Evolutionary conservation across 2,888 invertebrate species (phyloP).

Genomic region (Sinopyrophorus schimmeli): DNA sequence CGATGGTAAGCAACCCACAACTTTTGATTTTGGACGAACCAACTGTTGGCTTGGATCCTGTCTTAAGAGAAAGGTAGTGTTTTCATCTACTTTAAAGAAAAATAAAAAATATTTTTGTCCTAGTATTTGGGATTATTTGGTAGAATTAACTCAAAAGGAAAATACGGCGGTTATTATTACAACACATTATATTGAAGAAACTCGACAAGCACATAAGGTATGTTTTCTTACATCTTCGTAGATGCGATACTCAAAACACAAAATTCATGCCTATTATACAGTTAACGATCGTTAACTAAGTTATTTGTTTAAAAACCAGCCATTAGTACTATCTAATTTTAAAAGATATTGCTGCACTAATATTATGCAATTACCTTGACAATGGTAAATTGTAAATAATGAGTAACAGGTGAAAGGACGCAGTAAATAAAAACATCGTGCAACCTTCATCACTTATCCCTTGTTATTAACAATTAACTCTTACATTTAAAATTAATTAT

Average conservation of each 20-base stretch:
- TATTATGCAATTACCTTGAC: slow-evolving; percentile 6
- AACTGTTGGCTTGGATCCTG: slow-evolving; percentile 91
- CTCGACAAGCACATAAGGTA: slow-evolving; percentile 79
- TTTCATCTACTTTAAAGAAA: not conserved
- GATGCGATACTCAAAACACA: too few relatives aligned
- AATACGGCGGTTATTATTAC: slow-evolving; percentile 87
- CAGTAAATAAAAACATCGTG: not conserved
- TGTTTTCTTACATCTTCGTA: too few relatives aligned
- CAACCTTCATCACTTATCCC: not conserved
- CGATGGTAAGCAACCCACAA: slow-evolving; percentile 86
- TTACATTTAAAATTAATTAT: too few relatives aligned
- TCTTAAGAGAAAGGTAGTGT: slow-evolving; percentile 72
- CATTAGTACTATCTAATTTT: too few relatives aligned
- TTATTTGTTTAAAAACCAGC: too few relatives aligned
- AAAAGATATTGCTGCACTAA: too few relatives aligned
- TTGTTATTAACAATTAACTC: not conserved
- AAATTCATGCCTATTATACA: too few relatives aligned
- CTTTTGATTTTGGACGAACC: slow-evolving; percentile 90
- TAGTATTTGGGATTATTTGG: slow-evolving; percentile 87
- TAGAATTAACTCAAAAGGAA: slow-evolving; percentile 66
- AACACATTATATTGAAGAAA: slow-evolving; percentile 94
- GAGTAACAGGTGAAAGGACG: slow-evolving; percentile 8
- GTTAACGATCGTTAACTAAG: too few relatives aligned
- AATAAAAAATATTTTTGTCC: slow-evolving; percentile 34
- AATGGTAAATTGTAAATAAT: not conserved